Base-by-base conservation (phyloP, 2,113 vertebrate species). In the Menidia beryllina region DNA sequence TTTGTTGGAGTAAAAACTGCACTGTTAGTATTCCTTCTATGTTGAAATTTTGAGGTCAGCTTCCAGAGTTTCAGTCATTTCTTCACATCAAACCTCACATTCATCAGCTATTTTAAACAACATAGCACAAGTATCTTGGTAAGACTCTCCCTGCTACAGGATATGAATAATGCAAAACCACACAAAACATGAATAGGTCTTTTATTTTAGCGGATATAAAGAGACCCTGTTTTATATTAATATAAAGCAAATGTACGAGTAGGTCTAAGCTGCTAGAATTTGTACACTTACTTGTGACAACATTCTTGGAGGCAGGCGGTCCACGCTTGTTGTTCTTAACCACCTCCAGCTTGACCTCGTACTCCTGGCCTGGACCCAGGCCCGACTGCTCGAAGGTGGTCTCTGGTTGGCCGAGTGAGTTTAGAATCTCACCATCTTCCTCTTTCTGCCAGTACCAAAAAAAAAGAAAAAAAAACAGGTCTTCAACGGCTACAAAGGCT, bases 271-370 rank as follows among this genome's bases (percentile, higher is more conserved):
- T n/a, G n/a, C n/a, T n/a, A n/a, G n/a, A 47, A 36, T 77, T 38
- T 57, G 56, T 41, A 39, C 1, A 13, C 96, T 96, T 91, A 99
- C 98, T 96, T 84, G 97, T 99, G 56, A 97, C 90, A 20, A 97
- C 92, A 38, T 95, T 93, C 77, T 83, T 96, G 49, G 93, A 96
- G 7, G 96, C 85, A 14, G 95, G 93, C 0, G 96, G 96, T 67
- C 98, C 98, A 14, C 92, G 94, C 38, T 95, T 97, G 12, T 96
- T 96, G 90, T 99, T 98, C 81, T 99, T 99, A 88, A 99, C 93
- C 0, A 96, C 92, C 60, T 96, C 95, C 72, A 99, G 91, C 26
- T 97, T 97, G 77, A 99, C 97, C 68, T 99, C 96, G 47, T 99
- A 99, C 53, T 97, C 96, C 21, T 98, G 96, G 36, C 98, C 98